These are phyloP conservation scores for Catostomus latipinnis DNA, from an alignment of 2,797 vertebrate genomes.

Conservation along the genomic window DNA sequence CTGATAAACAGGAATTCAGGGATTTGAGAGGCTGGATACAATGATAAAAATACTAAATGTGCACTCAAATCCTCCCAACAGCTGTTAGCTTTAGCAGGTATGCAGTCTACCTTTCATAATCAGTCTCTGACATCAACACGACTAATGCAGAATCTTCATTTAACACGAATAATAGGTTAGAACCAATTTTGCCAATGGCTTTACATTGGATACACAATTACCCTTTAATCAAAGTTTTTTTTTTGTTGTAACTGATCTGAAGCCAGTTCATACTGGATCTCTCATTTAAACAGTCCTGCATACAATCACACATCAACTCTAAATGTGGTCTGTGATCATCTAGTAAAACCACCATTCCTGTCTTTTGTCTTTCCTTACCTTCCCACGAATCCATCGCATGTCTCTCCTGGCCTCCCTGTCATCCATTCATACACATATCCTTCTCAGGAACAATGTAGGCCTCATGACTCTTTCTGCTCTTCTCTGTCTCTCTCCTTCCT, in stretches of 20 bases:
- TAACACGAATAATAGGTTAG: neutral
- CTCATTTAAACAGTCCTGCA: constrained; percentile 1
- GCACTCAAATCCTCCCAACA: neutral
- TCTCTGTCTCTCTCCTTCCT: constrained; percentile 77
- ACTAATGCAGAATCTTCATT: neutral
- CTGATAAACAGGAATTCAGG: neutral
- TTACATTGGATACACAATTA: neutral
- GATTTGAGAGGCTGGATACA: neutral
- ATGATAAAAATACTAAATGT: neutral
- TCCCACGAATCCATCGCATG: constrained; percentile 96
- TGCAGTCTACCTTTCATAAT: neutral
- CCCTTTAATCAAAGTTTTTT: neutral
- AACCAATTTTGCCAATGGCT: neutral
- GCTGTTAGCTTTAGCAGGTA: neutral
- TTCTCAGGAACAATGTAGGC: constrained; percentile 70
- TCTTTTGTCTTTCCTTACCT: constrained; percentile 77
- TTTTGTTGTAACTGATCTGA: neutral
- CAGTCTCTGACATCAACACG: too few relatives aligned
- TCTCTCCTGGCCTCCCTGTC: constrained; percentile 80
- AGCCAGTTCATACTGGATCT: neutral
- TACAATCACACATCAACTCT: neutral
- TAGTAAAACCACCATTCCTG: neutral
- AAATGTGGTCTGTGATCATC: neutral
- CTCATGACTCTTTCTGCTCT: constrained; percentile 78
- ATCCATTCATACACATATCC: constrained; percentile 83